Evolutionary conservation across 1,140 invertebrate species (phyloP), one percentile per base, ranked within the genome.

Genomic region (Lanistes nyassanus): DNA sequence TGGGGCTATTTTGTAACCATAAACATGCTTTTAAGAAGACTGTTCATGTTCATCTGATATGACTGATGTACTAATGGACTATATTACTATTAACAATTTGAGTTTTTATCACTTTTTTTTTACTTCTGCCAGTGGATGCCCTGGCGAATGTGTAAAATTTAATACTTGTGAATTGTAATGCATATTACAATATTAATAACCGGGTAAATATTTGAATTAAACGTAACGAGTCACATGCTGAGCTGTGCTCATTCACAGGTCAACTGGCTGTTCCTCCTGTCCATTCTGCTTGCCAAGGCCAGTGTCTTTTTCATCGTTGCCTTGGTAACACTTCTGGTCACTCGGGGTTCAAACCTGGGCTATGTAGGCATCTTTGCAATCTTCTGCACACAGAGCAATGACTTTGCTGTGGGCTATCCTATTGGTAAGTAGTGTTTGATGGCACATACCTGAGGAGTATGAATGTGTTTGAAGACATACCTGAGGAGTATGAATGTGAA

Each of bases 341-440:
- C 93, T 87, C 80, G 85, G 56, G 94, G 95, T 11, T 86, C 93
- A 7, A 94, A 97, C 89, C 92, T 94, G 75, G 95, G 94, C 21
- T 92, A 93, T 83, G 95, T 95, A 71, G 97, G 96, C 23, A 90
- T 98, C 31, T 97, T 95, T 92, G 95, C 95, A 34, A 98, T 99
- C 82, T 98, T 98, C 88, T 95, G 94, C 65, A 98, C 97, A 0
- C 97, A 98, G 86, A 97, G 96, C 86, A 99, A 99, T 92, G 97
- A 99, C 90, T 98, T 99, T 92, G 97, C 97, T 65, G 93, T 99
- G 81, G 97, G 97, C 76, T 98, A 95, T 90, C 97, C 97, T 5
- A 97, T 98, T 84, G 93, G 96, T 97, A 92, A 93, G 93, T 91
- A 26, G 29, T 36, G 42, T 47, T n/a, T n/a, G n/a, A 62, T 19